Evolutionary conservation across 1,140 invertebrate genomes (phyloP), one percentile per base, ranked within the genome.

Genomic region (Macrobrachium rosenbergii): DNA sequence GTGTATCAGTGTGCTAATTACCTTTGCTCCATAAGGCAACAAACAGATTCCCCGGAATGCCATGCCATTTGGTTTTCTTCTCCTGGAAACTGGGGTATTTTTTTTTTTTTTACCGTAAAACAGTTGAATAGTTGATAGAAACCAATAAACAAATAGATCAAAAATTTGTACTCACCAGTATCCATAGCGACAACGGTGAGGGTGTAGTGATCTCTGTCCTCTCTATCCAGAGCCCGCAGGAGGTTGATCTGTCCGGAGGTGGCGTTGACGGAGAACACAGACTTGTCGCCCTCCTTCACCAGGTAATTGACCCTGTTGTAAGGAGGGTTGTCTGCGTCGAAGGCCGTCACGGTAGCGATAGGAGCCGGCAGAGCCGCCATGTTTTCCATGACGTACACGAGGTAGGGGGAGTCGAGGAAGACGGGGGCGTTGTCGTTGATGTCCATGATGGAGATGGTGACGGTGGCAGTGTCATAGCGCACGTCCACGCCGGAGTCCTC

Each of bases 361-460:
- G 95, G 95, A 28, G 95, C 95, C 58, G 97, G 94, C 85, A 96
- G 94, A 3, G 81, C 88, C 0, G 82, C 80, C 72, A 90, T 89
- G 91, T 98, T 97, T 92, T 99, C 98, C 94, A 97, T 96, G n/a
- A 99, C 96, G 91, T 97, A 95, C 0, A 97, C 96, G 83, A 97
- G 92, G 91, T 99, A 99, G 0, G 97, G 97, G 0, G 97, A 98
- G 92, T 97, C 95, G 62, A 97, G 92, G 91, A 99, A 99, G 0
- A 96, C 95, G 2, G 98, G 98, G 11, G 96, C 94, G 91, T 98
- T 98, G 92, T 99, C 98, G 92, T 99, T 99, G 89, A 99, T 96
- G 92, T 99, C 98, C 43, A 95, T 94, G 7, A 99, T 94, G 10
- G 90, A 91, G 60, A 95, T 93, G 59, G 92, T 90, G n/a, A 95